phyloP scores from a whole-genome alignment of 2,888 invertebrate genomes.

The Acrocyrtus sp. region DNA sequence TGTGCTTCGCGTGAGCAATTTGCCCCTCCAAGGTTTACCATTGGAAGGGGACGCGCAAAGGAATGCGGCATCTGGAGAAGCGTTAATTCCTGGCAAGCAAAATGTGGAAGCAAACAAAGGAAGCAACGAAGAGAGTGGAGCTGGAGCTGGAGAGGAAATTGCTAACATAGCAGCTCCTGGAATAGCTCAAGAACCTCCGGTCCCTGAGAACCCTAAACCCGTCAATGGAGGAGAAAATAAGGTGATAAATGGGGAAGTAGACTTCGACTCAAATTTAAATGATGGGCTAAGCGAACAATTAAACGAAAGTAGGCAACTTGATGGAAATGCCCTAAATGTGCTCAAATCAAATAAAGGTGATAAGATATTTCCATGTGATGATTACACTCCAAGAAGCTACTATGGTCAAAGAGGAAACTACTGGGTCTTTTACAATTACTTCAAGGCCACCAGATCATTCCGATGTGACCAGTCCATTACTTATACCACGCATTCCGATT shows the following conservation, averaged over 20 bases:
- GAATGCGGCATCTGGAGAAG: background rate
- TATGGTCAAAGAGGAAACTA: conserved; percentile 81
- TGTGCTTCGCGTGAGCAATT: conserved; percentile 14
- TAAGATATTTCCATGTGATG: conserved; percentile 71
- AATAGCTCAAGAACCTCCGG: conserved; percentile 15
- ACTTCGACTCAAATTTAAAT: conserved; percentile 43
- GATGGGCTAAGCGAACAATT: conserved; percentile 23
- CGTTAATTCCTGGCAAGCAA: conserved; percentile 14
- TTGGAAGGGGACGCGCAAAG: conserved; percentile 8
- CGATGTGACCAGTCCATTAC: conserved; percentile 87
- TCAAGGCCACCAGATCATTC: conserved; percentile 75
- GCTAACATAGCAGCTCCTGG: conserved; percentile 18
- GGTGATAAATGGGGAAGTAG: conserved; percentile 21
- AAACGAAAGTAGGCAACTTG: conserved; percentile 40
- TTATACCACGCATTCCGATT: conserved; percentile 92
- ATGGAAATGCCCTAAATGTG: conserved; percentile 16
- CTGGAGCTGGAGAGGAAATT: background rate
- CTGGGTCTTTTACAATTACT: conserved; percentile 90
- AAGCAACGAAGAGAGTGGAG: conserved; percentile 13
- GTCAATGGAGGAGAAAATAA: conserved; percentile 4
- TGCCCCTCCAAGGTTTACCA: conserved; percentile 24
- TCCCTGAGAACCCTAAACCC: background rate
- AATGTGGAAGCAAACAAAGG: conserved; percentile 18
- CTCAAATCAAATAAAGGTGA: conserved; percentile 30
- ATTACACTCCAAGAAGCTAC: conserved; percentile 72